These are phyloP conservation scores for Capromys pilorides DNA, from an alignment of 2,797 vertebrate genomes.

Conservation along the genomic window DNA sequence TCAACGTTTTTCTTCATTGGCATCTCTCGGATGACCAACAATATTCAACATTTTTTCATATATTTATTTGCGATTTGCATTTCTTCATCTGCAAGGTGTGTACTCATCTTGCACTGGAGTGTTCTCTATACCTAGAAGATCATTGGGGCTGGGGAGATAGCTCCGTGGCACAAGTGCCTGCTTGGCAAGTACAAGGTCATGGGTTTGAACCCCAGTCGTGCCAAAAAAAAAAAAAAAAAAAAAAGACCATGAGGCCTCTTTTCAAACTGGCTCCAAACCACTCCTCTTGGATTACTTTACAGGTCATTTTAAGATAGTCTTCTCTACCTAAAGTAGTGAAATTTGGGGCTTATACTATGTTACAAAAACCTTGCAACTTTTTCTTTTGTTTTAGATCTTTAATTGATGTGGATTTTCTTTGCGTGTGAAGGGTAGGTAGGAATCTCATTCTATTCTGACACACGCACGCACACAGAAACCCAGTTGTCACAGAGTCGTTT, in stretches of 20 bases:
- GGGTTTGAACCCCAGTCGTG: too few species aligned
- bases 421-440: neutral
- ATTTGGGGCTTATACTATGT: neutral
- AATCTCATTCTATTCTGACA: neutral
- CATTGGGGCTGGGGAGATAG: too few species aligned
- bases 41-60: neutral
- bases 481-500: neutral
- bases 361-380: neutral
- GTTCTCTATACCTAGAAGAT: neutral
- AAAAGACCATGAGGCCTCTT: too few species aligned
- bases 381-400: neutral
- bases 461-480: neutral
- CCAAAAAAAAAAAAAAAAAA: too few species aligned
- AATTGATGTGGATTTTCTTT: neutral
- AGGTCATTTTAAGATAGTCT: neutral
- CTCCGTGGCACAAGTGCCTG: too few species aligned
- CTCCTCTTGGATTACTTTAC: neutral
- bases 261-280: neutral
- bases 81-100: neutral
- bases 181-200: too few species aligned
- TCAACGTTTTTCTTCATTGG: neutral
- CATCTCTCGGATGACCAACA: neutral
- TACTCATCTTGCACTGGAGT: neutral
- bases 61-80: neutral
- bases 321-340: neutral